Conservation (phyloP, 2,797 vertebrate species). For the Myripristis murdjan region DNA sequence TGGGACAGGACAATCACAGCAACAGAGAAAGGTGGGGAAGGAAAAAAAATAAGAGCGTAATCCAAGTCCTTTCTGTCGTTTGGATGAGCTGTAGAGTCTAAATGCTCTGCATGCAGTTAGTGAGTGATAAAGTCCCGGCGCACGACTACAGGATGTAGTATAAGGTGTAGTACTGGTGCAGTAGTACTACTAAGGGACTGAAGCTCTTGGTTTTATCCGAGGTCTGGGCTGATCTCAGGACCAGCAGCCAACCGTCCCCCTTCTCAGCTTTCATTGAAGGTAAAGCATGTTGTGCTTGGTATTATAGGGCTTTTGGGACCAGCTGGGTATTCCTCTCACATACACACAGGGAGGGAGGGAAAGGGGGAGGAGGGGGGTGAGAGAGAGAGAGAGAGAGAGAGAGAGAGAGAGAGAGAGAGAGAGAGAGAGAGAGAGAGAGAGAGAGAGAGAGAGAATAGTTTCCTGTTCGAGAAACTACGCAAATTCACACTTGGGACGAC, state of each 20-base stretch:
- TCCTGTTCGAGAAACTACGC: conserved; percentile 64
- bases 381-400: conserved; percentile 12
- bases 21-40: background rate
- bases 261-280: conserved; percentile 84
- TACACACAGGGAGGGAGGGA: background rate
- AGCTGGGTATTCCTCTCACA: conserved; percentile 79
- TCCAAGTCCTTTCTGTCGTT: conserved; percentile 38
- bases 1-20: conserved; percentile 19
- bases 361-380: conserved; percentile 40
- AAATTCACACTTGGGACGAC: conserved; percentile 63
- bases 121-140: background rate
- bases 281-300: conserved; percentile 81
- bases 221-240: conserved; percentile 72
- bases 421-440: conserved; percentile 20
- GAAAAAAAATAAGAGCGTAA: background rate
- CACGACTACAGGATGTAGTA: background rate
- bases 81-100: conserved; percentile 13
- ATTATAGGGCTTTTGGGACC: conserved; percentile 83
- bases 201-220: conserved; percentile 64
- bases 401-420: conserved; percentile 17
- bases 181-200: conserved; percentile 41
- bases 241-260: conserved; percentile 63
- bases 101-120: conserved; percentile 12
- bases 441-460: conserved; percentile 33
- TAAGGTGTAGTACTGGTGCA: conserved; percentile 35